Conservation (phyloP, 2,113 vertebrate genomes). For the Gasterosteus nipponicus region DNA sequence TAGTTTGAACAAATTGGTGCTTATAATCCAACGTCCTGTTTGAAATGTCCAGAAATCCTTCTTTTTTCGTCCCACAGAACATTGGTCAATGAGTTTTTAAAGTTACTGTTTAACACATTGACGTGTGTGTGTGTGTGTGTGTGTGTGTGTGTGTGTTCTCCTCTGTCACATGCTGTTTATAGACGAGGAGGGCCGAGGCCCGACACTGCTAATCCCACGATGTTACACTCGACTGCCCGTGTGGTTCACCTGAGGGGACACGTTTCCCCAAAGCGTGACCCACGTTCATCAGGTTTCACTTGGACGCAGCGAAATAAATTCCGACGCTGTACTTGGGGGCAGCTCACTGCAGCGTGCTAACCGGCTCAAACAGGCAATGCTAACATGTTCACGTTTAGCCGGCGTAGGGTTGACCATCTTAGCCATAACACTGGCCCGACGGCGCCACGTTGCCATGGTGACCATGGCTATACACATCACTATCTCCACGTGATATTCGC, state of each 20-base stretch:
- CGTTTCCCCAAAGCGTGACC: constrained; percentile 26
- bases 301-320: no score
- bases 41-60: constrained; percentile 14
- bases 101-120: background rate
- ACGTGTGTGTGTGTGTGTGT: constrained; percentile 9
- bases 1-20: constrained; percentile 56
- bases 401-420: background rate
- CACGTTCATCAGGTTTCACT: background rate
- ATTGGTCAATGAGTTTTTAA: background rate
- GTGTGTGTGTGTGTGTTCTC: constrained; percentile 43
- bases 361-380: background rate
- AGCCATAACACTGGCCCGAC: background rate
- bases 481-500: background rate
- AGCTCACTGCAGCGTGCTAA: no score
- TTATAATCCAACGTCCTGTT: constrained; percentile 43
- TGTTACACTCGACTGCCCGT: constrained; percentile 11
- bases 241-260: constrained; percentile 46
- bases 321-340: no score
- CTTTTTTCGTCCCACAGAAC: background rate
- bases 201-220: constrained; percentile 53
- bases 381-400: constrained; percentile 2
- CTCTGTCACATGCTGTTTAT: constrained; percentile 68
- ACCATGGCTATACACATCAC: background rate
- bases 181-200: constrained; percentile 55
- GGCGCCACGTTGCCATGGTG: background rate